These are phyloP conservation scores for Boleophthalmus pectinirostris DNA, from an alignment of 2,113 vertebrate genomes.

Conservation along the genomic window DNA sequence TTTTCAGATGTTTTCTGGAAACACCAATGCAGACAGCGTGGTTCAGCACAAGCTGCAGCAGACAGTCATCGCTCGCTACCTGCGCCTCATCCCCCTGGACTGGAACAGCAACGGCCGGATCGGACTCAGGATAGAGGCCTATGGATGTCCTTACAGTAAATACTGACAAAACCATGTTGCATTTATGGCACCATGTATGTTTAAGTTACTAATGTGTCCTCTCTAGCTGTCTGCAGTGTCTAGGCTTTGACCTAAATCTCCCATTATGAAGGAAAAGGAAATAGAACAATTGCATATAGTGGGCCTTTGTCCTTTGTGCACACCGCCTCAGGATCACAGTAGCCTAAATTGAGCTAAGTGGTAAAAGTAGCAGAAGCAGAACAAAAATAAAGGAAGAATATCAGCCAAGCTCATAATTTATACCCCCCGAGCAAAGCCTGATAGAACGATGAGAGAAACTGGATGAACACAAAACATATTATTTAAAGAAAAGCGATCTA, in stretches of 20 bases:
- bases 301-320: not conserved
- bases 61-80: constrained; percentile 43
- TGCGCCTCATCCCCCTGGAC: constrained; percentile 55
- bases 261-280: not conserved
- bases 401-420: not conserved
- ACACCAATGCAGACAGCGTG: constrained; percentile 66
- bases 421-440: not conserved
- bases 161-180: not conserved
- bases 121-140: constrained; percentile 64
- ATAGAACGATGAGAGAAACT: not conserved
- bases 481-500: not conserved
- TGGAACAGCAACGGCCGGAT: constrained; percentile 63
- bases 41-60: constrained; percentile 61
- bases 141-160: constrained; percentile 63
- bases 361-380: not conserved
- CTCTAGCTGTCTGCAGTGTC: not conserved
- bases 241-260: not conserved
- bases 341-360: not conserved
- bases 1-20: constrained; percentile 54
- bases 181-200: not conserved
- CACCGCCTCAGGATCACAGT: not conserved
- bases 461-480: not conserved
- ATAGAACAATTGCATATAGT: not conserved
- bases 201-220: not conserved
- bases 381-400: not conserved